A percentile compares a stretch with the other conserved stretches of the same genome.
These are phyloP conservation scores for Tetraneura akinire DNA, from an alignment of 1,140 invertebrate species.

Conservation along the genomic window DNA sequence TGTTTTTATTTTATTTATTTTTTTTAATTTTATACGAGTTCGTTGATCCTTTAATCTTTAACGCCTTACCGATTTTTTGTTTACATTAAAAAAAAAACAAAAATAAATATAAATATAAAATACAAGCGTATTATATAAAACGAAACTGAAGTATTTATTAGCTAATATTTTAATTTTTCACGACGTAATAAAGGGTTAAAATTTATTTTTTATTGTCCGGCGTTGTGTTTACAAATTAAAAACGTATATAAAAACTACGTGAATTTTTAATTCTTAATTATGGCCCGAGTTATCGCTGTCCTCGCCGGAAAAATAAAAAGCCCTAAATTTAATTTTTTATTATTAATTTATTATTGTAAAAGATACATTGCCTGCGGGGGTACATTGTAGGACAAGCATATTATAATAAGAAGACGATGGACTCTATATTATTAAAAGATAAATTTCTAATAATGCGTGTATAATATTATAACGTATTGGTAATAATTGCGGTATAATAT, in stretches of 20 bases:
- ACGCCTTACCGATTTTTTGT: not conserved
- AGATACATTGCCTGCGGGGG: not conserved
- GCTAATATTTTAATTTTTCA: not conserved
- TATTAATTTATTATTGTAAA: not conserved
- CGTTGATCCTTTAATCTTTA: not conserved
- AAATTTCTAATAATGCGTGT: not conserved
- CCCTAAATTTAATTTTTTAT: not conserved
- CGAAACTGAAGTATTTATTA: not conserved
- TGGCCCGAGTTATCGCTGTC: not conserved
- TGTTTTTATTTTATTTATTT: not conserved
- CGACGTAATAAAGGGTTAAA: not conserved
- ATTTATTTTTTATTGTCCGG: not conserved
- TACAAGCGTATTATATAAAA: no score
- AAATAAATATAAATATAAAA: no score
- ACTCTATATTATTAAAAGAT: no score
- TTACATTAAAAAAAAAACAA: no score
- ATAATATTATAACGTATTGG: slow-evolving; percentile 6
- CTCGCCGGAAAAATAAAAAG: not conserved
- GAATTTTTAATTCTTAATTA: slow-evolving; percentile 32
- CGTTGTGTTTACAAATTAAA: not conserved
- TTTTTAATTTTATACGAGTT: not conserved
- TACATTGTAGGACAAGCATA: no score
- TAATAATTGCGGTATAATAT: no score
- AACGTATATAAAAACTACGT: slow-evolving; percentile 12
- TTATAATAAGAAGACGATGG: no score